Conservation (phyloP, 2,113 vertebrate genomes). For the Ranitomeya imitator region DNA sequence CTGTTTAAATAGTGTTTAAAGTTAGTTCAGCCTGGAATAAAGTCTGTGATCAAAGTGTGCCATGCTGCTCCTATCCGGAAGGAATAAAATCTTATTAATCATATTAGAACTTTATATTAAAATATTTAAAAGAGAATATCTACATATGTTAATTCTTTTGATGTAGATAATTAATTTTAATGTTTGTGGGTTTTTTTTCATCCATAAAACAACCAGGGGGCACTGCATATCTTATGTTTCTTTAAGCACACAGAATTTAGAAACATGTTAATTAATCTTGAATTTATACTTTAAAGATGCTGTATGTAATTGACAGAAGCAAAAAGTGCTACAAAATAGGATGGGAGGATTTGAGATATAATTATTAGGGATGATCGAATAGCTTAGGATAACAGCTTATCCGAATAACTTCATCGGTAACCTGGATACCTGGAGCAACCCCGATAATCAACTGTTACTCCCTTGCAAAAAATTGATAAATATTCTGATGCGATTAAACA, state of each 20-base stretch:
- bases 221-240: background rate
- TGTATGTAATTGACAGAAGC: background rate
- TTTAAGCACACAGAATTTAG: background rate
- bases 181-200: constrained; percentile 37
- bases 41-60: constrained; percentile 32
- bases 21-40: background rate
- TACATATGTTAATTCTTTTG: constrained; percentile 46
- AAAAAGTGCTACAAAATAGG: background rate
- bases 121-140: constrained; percentile 42
- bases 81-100: constrained; percentile 30
- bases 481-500: no score
- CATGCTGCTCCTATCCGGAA: constrained; percentile 18
- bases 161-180: constrained; percentile 51
- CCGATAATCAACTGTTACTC: no score
- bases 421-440: no score
- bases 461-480: no score
- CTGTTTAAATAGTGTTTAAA: background rate
- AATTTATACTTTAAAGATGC: background rate
- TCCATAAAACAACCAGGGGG: background rate
- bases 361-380: background rate
- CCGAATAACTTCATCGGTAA: no score
- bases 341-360: background rate
- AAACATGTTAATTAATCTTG: background rate
- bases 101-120: constrained; percentile 20
- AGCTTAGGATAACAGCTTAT: no score